phyloP scores from a whole-genome alignment of 2,888 invertebrate species.

The Drosophila ustulata region DNA sequence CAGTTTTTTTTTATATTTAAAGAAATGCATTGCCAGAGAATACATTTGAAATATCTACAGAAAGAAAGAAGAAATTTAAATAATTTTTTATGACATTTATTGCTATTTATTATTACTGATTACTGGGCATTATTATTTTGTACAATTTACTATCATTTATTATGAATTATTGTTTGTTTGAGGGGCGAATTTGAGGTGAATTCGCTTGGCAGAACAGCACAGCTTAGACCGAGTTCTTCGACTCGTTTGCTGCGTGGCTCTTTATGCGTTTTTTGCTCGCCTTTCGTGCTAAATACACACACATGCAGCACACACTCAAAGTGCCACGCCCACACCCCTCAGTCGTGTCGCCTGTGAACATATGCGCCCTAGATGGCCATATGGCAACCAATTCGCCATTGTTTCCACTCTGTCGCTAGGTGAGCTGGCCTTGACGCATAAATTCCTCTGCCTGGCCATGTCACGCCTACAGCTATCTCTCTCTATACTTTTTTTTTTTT shows the following conservation, averaged over 20 bases:
- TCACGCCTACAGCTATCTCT: conserved; percentile 12
- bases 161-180: no score
- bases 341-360: conserved; percentile 14
- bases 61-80: no score
- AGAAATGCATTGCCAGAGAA: no score
- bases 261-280: conserved; percentile 23
- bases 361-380: conserved; percentile 39
- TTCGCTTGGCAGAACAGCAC: background rate
- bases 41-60: no score
- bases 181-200: background rate
- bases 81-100: no score
- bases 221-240: background rate
- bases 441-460: background rate
- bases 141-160: no score
- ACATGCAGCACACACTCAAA: background rate
- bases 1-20: no score
- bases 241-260: background rate
- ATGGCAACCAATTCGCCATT: conserved; percentile 32
- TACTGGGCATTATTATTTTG: no score
- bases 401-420: conserved; percentile 15
- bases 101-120: no score
- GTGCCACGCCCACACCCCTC: conserved; percentile 9
- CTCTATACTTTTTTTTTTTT: background rate
- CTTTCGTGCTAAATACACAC: conserved; percentile 12
- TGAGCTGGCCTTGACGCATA: conserved; percentile 8